Evolutionary conservation across 2,797 vertebrate genomes (phyloP).

Genomic region (Sebastes flavidus): DNA sequence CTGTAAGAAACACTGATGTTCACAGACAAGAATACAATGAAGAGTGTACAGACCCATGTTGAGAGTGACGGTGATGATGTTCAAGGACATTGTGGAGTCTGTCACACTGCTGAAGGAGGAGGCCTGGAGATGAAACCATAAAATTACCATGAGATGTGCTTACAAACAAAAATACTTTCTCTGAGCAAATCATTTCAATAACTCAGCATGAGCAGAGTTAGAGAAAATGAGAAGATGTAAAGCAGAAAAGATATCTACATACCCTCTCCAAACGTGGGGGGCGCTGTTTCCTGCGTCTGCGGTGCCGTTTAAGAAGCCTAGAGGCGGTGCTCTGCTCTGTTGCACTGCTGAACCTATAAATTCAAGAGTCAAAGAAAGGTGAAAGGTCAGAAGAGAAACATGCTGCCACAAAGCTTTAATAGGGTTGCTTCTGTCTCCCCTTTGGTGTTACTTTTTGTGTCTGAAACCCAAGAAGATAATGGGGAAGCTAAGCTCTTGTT

Average conservation of each 20-base stretch:
- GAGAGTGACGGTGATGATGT: slow-evolving; percentile 94
- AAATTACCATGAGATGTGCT: not conserved
- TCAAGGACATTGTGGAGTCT: slow-evolving; percentile 94
- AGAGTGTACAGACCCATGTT: slow-evolving; percentile 89
- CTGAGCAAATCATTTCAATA: not conserved
- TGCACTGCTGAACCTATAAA: slow-evolving; percentile 89
- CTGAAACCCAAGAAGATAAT: not conserved
- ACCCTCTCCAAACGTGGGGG: slow-evolving; percentile 91
- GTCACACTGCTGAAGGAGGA: slow-evolving; percentile 96
- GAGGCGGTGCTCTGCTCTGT: slow-evolving; percentile 93
- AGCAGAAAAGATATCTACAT: not conserved
- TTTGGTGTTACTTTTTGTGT: not conserved
- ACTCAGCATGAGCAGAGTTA: not conserved
- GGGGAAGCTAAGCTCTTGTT: not conserved
- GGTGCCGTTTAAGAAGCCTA: slow-evolving; percentile 91
- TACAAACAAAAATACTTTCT: not conserved
- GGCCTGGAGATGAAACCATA: slow-evolving; percentile 72
- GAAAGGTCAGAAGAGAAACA: slow-evolving; percentile 27
- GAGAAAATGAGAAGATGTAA: not conserved
- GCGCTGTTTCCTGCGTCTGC: slow-evolving; percentile 91
- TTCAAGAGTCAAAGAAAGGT: slow-evolving; percentile 2
- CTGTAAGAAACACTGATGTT: not conserved
- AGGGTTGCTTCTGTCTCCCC: not conserved
- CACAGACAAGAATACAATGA: not conserved
- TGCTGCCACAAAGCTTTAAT: not conserved